A percentile compares a stretch with the other conserved stretches of the same genome.
These are phyloP conservation scores for Proteles cristata DNA, from an alignment of 2,113 vertebrate species.

Conservation along the genomic window DNA sequence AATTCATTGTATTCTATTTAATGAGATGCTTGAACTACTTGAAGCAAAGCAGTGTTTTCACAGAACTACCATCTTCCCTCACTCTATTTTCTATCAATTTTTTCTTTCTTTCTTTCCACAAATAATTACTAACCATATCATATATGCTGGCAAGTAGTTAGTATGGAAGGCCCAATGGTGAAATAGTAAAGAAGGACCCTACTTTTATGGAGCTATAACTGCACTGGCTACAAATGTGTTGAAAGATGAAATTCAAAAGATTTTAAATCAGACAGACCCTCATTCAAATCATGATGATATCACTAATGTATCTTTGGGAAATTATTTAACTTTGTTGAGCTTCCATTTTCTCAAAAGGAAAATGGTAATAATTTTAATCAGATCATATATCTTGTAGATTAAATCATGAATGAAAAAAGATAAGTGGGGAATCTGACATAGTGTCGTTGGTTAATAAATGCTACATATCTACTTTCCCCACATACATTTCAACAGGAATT, in stretches of 20 bases:
- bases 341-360: slow-evolving; percentile 6
- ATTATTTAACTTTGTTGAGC: not conserved
- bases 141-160: not conserved
- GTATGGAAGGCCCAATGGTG: not conserved
- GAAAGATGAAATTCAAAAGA: not conserved
- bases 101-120: not conserved
- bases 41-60: not conserved
- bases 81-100: not conserved
- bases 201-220: not conserved
- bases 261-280: not conserved
- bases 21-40: not conserved
- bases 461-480: not conserved
- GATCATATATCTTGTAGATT: not conserved
- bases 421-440: not conserved
- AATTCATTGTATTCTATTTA: not conserved
- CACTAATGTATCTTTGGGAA: not conserved
- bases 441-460: not conserved
- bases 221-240: fast-evolving
- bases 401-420: not conserved
- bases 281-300: not conserved
- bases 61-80: not conserved
- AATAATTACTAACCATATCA: not conserved
- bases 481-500: not conserved
- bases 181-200: not conserved
- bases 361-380: not conserved